Conservation (phyloP, 2,888 invertebrate genomes). For the Caenorhabditis plicata region DNA sequence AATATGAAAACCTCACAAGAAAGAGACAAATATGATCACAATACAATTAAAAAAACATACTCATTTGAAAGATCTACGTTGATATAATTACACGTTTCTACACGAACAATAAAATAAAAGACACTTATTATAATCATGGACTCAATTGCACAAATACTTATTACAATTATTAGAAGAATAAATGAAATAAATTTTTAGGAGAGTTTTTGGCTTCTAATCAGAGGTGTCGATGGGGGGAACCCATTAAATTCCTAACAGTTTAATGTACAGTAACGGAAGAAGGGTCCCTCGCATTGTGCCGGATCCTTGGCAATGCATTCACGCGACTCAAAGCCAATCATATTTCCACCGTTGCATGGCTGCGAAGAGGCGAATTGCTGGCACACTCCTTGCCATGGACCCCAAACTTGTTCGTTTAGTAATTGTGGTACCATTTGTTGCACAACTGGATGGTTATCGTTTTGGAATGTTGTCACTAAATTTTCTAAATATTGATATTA, state of each 20-base stretch:
- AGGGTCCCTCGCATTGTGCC: conserved; percentile 62
- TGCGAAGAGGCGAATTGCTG: conserved; percentile 63
- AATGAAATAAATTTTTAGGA: background rate
- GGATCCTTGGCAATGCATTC: conserved; percentile 65
- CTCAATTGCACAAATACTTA: background rate
- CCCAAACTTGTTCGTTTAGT: conserved; percentile 52
- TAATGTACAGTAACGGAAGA: conserved; percentile 64
- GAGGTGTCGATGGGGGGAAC: background rate
- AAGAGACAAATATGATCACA: no score
- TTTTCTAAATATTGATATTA: background rate
- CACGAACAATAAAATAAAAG: no score
- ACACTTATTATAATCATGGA: background rate
- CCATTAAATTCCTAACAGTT: conserved; percentile 13
- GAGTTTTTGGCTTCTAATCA: no score
- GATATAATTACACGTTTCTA: no score
- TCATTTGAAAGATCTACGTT: no score
- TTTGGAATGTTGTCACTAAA: background rate
- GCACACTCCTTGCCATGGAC: conserved; percentile 58
- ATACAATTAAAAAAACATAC: no score
- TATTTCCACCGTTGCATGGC: conserved; percentile 60
- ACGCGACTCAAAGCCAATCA: conserved; percentile 65
- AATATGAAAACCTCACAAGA: no score
- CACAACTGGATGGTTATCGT: conserved; percentile 14
- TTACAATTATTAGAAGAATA: background rate
- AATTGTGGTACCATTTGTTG: conserved; percentile 3